Evolutionary conservation across 2,113 vertebrate genomes (phyloP), one percentile per base, ranked within the genome.

Genomic region (Phrynosoma blainvillii): DNA sequence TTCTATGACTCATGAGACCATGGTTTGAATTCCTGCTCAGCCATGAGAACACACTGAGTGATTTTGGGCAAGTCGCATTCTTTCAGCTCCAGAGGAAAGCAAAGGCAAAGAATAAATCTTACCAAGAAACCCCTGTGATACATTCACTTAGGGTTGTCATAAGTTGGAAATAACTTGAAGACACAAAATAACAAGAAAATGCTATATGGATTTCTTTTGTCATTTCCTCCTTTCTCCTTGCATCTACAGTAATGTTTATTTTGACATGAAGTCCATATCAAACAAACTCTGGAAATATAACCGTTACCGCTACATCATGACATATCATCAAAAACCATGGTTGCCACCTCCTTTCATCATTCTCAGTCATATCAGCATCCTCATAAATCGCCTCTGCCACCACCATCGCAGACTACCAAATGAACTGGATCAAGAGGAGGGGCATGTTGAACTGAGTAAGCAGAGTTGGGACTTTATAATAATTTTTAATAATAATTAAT

Each of bases 201-300:
- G 71, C 90, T 73, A 88, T 25, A 75, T 18, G 20, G 84, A 3
- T 65, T 11, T 86, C 80, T 86, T 3, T 77, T 23, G 18, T 62
- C 71, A 18, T 91, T 68, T 82, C 87, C 54, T 9, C 36, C 56
- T 32, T 90, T 47, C 91, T 1, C 25, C 40, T 88, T 83, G 23
- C 84, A 76, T 84, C 89, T 75, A 59, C 95, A 99, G 99, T 94
- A 98, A 99, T 73, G 96, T 99, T 88, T 99, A 99, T 92, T 94
- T 97, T 89, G 98, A 98, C 71, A 97, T 99, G 97, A 98, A 98
- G 89, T 97, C 97, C 62, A 97, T 97, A 47, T 99, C 99, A 0
- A 97, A 98, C 92, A 98, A 98, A 62, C 96, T 99, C 82, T 99
- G 99, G 99, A 98, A 98, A 90, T 99, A 98, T 90, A 98, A 99